phyloP scores from a whole-genome alignment of 2,888 invertebrate genomes.

The Tachina grossa region DNA sequence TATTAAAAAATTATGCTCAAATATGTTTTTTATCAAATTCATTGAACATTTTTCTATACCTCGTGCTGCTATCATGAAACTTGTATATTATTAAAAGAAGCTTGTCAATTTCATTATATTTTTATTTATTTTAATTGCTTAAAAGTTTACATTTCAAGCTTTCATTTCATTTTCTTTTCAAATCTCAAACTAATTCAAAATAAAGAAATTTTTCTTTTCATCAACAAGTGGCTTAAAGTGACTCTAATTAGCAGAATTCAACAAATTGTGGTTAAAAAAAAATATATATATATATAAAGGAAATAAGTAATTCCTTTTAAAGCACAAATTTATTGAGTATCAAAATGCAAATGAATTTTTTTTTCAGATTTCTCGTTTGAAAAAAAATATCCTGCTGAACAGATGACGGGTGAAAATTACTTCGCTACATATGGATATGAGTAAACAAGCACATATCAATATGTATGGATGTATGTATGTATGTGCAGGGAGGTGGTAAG shows the following conservation, averaged over 20 bases:
- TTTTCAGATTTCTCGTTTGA: slow-evolving; percentile 20
- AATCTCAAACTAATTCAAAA: no score
- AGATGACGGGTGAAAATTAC: slow-evolving; percentile 53
- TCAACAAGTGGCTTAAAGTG: slow-evolving; percentile 37
- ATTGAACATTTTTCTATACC: no score
- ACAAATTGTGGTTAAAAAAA: slow-evolving; percentile 1
- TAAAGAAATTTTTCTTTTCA: not conserved
- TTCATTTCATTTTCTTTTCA: no score
- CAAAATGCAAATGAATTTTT: slow-evolving; percentile 62
- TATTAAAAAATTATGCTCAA: no score
- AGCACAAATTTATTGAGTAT: slow-evolving; percentile 59
- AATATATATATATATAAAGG: no score
- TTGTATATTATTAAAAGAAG: no score
- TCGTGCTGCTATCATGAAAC: no score
- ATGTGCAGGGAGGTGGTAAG: not conserved
- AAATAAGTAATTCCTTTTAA: slow-evolving; percentile 38
- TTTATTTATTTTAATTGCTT: no score
- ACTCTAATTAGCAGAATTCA: slow-evolving; percentile 21
- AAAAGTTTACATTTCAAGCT: no score
- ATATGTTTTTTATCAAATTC: no score
- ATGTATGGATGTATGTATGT: not conserved
- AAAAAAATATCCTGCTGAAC: slow-evolving; percentile 55
- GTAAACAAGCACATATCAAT: not conserved
- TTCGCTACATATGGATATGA: not conserved
- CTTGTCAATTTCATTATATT: no score